Percentiles rank a stretch among this genome's conserved stretches.
These are phyloP conservation scores for Nezara viridula DNA, from an alignment of 2,888 invertebrate species.

Conservation along the genomic window DNA sequence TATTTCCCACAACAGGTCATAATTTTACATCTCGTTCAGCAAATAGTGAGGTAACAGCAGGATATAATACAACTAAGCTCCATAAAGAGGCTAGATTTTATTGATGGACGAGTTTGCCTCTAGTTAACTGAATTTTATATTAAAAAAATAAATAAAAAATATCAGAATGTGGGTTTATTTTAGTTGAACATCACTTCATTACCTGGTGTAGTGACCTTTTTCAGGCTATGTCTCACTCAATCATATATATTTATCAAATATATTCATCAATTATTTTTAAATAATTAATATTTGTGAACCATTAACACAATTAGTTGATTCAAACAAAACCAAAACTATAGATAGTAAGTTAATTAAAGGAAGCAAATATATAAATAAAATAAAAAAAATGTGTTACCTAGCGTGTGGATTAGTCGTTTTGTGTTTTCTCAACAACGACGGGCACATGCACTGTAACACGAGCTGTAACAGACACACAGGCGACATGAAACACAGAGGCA, in stretches of 20 bases:
- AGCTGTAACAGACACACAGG: slow-evolving; percentile 67
- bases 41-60: no score
- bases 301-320: slow-evolving; percentile 39
- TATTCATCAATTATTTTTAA: background rate
- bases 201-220: background rate
- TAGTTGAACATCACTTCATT: background rate
- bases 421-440: slow-evolving; percentile 66
- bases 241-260: no score
- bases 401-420: slow-evolving; percentile 65
- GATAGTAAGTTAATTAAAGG: slow-evolving; percentile 56
- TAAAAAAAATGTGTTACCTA: slow-evolving; percentile 65
- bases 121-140: no score
- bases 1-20: no score
- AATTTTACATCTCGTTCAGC: no score
- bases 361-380: slow-evolving; percentile 61
- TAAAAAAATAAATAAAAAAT: background rate
- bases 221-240: no score
- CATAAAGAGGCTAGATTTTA: no score
- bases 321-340: slow-evolving; percentile 53
- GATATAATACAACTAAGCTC: no score
- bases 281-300: background rate
- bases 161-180: background rate
- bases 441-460: slow-evolving; percentile 67
- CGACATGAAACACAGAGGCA: slow-evolving; percentile 62
- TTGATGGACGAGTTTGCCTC: no score